Evolutionary conservation across 1,140 invertebrate genomes (phyloP).

Genomic region (Piezodorus guildinii): DNA sequence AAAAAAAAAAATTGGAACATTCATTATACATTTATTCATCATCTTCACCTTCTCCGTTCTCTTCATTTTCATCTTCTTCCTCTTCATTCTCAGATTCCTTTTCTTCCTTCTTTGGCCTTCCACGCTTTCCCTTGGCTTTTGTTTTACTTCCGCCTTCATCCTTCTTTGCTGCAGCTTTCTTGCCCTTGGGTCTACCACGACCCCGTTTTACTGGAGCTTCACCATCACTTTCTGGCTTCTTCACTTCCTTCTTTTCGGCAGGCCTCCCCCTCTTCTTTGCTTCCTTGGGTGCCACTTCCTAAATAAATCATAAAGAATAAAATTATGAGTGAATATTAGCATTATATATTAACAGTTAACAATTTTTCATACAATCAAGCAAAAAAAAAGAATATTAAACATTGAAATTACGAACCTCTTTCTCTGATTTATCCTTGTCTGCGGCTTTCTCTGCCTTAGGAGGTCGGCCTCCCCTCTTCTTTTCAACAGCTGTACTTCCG

Average conservation of each 20-base stretch:
- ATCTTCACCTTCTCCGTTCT: constrained; percentile 12
- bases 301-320: background rate
- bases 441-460: background rate
- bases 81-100: constrained; percentile 7
- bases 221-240: constrained; percentile 6
- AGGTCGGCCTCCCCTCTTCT: constrained; percentile 3
- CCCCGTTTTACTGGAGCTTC: constrained; percentile 10
- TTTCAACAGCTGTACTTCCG: background rate
- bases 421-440: background rate
- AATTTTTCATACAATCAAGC: background rate
- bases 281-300: constrained; percentile 8
- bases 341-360: too few relatives aligned
- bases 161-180: background rate
- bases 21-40: constrained; percentile 1
- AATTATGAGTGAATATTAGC: too few relatives aligned
- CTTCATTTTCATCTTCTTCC: constrained; percentile 8
- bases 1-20: background rate
- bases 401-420: background rate
- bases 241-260: constrained; percentile 8
- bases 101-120: constrained; percentile 4
- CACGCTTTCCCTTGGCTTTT: constrained; percentile 2
- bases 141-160: background rate
- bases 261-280: constrained; percentile 11
- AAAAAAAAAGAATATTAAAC: background rate
- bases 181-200: background rate